phyloP scores from a whole-genome alignment of 1,140 invertebrate genomes.

The Uloborus diversus region DNA sequence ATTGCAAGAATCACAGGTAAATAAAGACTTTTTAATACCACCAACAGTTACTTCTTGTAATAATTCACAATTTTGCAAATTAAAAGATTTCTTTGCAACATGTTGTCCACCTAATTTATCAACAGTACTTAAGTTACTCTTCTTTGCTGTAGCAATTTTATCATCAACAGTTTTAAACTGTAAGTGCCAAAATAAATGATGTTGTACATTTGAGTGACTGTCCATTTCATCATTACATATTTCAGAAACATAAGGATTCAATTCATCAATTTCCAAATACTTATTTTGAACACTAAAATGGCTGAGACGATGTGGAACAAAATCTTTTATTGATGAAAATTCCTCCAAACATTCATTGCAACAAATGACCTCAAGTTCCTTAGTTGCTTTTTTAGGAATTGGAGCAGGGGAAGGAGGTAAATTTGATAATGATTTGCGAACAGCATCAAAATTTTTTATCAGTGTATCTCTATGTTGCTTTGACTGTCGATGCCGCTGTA shows the following conservation, averaged over 20 bases:
- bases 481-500: constrained; percentile 41
- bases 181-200: constrained; percentile 53
- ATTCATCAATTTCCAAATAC: constrained; percentile 32
- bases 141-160: not conserved
- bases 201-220: constrained; percentile 33
- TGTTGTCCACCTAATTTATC: constrained; percentile 27
- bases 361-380: constrained; percentile 19
- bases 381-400: not conserved
- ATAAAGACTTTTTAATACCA: constrained; percentile 26
- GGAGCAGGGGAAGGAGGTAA: constrained; percentile 9
- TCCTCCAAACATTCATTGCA: constrained; percentile 41
- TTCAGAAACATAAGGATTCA: constrained; percentile 44
- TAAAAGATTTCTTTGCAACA: constrained; percentile 39
- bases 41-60: constrained; percentile 35
- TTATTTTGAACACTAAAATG: constrained; percentile 33
- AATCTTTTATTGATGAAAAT: constrained; percentile 32
- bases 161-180: constrained; percentile 8
- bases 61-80: not conserved
- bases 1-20: constrained; percentile 52
- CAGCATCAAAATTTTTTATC: constrained; percentile 22
- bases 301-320: constrained; percentile 53
- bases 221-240: constrained; percentile 41
- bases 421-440: constrained; percentile 19
- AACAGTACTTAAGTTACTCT: constrained; percentile 4
- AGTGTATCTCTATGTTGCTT: constrained; percentile 24